phyloP scores from a whole-genome alignment of 2,888 invertebrate species.

The Aspidapion aeneum region DNA sequence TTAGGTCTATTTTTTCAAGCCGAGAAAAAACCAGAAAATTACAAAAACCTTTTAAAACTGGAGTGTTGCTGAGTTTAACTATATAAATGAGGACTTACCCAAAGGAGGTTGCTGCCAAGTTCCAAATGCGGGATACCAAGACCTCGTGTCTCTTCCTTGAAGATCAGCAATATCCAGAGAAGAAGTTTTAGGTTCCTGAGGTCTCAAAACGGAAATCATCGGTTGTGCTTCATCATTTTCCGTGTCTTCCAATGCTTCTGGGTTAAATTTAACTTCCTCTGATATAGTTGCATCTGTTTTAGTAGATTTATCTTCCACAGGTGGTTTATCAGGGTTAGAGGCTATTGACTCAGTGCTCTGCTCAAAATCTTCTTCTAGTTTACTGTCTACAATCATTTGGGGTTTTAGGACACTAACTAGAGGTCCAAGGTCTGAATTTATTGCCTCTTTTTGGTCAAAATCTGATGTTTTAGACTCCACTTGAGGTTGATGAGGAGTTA shows the following conservation, averaged over 20 bases:
- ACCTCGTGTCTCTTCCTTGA: slow-evolving; percentile 48
- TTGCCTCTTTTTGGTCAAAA: neutral
- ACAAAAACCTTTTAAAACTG: too few species aligned
- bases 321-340: neutral
- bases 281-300: neutral
- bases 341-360: neutral
- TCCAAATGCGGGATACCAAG: slow-evolving; percentile 72
- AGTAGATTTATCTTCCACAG: neutral
- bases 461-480: neutral
- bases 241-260: neutral
- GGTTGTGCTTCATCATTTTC: neutral
- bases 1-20: too few species aligned
- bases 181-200: too few species aligned
- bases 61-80: too few species aligned
- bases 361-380: neutral
- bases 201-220: neutral
- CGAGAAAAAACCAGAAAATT: too few species aligned
- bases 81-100: too few species aligned
- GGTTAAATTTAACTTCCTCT: neutral
- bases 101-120: slow-evolving; percentile 53
- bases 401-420: neutral
- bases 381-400: neutral
- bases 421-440: neutral
- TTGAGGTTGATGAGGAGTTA: neutral
- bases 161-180: slow-evolving; percentile 30